Evolutionary conservation across 2,113 vertebrate species (phyloP).

Genomic region (Cairina moschata): DNA sequence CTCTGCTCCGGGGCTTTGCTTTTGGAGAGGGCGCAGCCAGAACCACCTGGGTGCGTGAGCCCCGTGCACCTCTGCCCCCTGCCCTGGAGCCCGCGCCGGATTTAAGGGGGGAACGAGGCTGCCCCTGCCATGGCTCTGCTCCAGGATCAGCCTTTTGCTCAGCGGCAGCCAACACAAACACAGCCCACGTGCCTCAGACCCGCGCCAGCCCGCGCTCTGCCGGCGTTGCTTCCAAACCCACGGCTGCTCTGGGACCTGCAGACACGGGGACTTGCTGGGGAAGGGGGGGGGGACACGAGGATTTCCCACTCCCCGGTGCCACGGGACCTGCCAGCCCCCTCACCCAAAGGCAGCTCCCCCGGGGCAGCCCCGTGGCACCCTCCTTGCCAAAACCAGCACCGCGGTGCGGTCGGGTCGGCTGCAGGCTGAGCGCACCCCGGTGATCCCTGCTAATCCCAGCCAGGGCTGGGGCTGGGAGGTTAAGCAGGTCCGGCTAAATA

Average conservation of each 20-base stretch:
- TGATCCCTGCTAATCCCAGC: background rate
- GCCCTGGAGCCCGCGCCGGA: background rate
- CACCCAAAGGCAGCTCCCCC: accelerated
- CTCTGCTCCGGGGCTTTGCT: too few species aligned
- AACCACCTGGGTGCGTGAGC: accelerated
- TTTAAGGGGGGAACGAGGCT: background rate
- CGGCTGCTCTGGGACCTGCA: accelerated
- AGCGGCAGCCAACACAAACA: background rate
- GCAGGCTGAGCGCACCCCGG: accelerated
- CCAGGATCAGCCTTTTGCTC: background rate
- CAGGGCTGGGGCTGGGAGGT: background rate
- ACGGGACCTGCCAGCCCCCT: background rate
- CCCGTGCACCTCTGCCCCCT: background rate
- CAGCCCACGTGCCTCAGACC: background rate
- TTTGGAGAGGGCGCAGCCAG: too few species aligned
- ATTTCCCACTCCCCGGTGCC: background rate
- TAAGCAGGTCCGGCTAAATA: constrained; percentile 11
- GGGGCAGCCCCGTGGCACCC: background rate
- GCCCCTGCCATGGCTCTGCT: background rate
- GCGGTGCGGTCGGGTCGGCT: background rate
- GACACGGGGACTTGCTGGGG: accelerated
- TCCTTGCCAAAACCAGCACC: background rate
- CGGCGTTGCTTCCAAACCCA: too few species aligned
- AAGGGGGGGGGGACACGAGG: accelerated
- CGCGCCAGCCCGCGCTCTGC: accelerated